Base-by-base conservation (phyloP, 2,113 vertebrate species). In the Proterorhinus semilunaris region DNA sequence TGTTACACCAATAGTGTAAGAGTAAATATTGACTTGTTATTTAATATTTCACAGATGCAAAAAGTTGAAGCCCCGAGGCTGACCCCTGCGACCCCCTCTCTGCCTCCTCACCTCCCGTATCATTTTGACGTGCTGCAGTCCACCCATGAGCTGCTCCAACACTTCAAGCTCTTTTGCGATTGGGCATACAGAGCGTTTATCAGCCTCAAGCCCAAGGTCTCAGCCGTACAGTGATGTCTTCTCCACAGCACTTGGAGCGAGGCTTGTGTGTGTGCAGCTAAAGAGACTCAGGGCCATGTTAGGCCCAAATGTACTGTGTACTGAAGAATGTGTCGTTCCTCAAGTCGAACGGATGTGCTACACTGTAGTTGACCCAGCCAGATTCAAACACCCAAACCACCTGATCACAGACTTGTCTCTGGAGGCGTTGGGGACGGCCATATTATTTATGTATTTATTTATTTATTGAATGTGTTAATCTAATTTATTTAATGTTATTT, bases 401-500 rank as follows among this genome's bases (percentile, higher is more conserved):
- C 73, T 64, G 78, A 82, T 62, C 75, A 79, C 8, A 42, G 69
- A 76, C 74, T 82, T 68, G 88, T 70, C 69, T 67, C 62, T 72
- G 73, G 83, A 76, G 70, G 75, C 75, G 76, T 84, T 83, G 75
- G 83, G 80, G 66, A 83, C 76, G 79, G 82, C 81, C 67, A 78
- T 90, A 86, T 91, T 93, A 93, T 93, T 93, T 94, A 94, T 94
- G 75, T 94, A 93, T 93, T 90, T 93, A 93, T 94, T 93, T 94
- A 94, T 94, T 94, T 94, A 94, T 94, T 94, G 73, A 90, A 75
- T 87, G 75, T 89, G 81, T 83, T 63, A 47, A 63, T 63, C 83
- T 92, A 91, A 93, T 91, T 93, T 93, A 92, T 93, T 93, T 87
- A 88, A 87, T 91, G 82, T 79, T 84, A 90, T 92, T 93, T 91